Percentiles rank a stretch among this genome's conserved stretches.
Evolutionary conservation across 2,888 invertebrate genomes (phyloP).

Genomic region (Agriopis aurantiaria): DNA sequence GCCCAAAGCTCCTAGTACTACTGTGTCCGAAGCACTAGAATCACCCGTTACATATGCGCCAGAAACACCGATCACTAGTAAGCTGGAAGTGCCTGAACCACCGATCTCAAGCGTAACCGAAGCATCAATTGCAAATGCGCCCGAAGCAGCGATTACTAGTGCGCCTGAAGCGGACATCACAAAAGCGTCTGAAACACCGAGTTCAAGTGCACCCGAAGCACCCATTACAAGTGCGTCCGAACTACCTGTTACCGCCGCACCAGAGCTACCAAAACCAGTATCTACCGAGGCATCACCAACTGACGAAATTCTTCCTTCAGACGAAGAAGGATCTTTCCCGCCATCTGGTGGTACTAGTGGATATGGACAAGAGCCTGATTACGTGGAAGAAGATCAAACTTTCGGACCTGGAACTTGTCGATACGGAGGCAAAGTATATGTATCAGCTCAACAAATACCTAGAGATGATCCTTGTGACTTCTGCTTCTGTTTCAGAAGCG

Average conservation of each 20-base stretch:
- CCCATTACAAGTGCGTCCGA: slow-evolving; percentile 46
- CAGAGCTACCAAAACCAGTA: slow-evolving; percentile 68
- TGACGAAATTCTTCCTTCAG: slow-evolving; percentile 69
- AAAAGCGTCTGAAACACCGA: slow-evolving; percentile 9
- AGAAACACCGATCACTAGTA: background rate
- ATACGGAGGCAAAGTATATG: slow-evolving; percentile 96
- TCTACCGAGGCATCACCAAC: slow-evolving; percentile 64
- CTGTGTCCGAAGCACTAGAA: background rate
- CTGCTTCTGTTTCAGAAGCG: slow-evolving; percentile 98
- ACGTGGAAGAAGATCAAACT: slow-evolving; percentile 91
- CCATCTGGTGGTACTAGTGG: slow-evolving; percentile 69
- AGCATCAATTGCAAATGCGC: background rate
- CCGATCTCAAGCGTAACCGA: background rate
- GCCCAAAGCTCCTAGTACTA: background rate
- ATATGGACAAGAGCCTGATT: slow-evolving; percentile 88
- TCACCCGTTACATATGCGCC: background rate
- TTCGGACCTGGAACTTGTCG: slow-evolving; percentile 96
- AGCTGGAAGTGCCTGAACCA: slow-evolving; percentile 8
- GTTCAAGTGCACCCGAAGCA: slow-evolving; percentile 7
- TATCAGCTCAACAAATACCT: slow-evolving; percentile 97
- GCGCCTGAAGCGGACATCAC: slow-evolving; percentile 1
- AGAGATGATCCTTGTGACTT: slow-evolving; percentile 98
- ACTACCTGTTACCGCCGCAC: slow-evolving; percentile 44
- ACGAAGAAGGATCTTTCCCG: slow-evolving; percentile 70
- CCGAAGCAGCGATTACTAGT: slow-evolving; percentile 5